Base-by-base conservation (phyloP, 2,888 invertebrate species). In the Eupithecia tripunctaria region DNA sequence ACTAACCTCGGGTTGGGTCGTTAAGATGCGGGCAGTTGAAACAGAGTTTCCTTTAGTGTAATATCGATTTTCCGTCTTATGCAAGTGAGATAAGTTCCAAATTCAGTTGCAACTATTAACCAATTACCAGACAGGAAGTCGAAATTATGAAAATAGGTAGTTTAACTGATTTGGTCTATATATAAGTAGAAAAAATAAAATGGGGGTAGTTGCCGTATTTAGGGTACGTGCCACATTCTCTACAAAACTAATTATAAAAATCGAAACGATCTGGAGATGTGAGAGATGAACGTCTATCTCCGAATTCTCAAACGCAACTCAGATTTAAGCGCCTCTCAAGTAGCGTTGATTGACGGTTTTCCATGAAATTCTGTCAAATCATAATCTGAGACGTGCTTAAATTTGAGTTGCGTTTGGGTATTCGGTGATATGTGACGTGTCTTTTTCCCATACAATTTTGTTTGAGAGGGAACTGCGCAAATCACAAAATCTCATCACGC, bases 1-100 rank as follows among this genome's bases (percentile, higher is more conserved):
- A 86, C 83, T 81, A 82, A 82, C 81, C 80, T 72, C 79, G 82
- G 82, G 86, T 82, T 80, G 77, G 70, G 67, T 75, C 72, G 77
- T 78, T 79, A 78, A 80, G 76, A 80, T 76, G 81, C 79, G 81
- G 81, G 78, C 81, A 78, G 78, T 78, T 82, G 79, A 76, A 82
- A 80, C 82, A 81, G 79, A 77, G 77, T 82, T 80, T 71, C 67
- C 73, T 80, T 79, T 76, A 76, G 74, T 73, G 47, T 75, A 62
- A 67, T 68, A 82, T 84, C 71, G 80, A 82, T 83, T 81, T 80
- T 75, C 71, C 51, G 73, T 77, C 73, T 27, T 41, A 67, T 36
- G 63, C 67, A 41, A 32, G 25, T 60, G 29, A 27, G 36, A 32
- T 38, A 66, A 67, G 56, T 63, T 72, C 43, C 21, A 36, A 36